Evolutionary conservation across 2,888 invertebrate species (phyloP).

Genomic region (Dolichomitus sp.): DNA sequence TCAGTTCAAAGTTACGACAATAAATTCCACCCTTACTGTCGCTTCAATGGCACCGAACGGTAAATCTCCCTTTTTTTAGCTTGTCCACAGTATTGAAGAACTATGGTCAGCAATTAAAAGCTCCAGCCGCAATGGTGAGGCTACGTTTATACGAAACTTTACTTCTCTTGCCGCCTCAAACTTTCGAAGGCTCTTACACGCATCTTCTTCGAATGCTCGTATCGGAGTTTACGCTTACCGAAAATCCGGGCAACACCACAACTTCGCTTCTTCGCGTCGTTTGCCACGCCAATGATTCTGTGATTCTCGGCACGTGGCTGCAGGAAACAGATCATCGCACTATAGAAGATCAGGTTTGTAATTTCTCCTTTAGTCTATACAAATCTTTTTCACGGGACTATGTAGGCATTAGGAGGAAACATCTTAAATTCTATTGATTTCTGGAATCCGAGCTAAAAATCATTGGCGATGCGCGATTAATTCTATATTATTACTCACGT

Average conservation of each 20-base stretch:
- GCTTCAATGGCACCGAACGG: not conserved
- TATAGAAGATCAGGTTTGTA: constrained; percentile 98
- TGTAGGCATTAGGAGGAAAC: constrained; percentile 8
- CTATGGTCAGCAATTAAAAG: constrained; percentile 97
- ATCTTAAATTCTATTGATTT: not conserved
- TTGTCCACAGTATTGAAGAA: constrained; percentile 94
- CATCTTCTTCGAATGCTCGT: constrained; percentile 96
- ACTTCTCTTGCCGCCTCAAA: constrained; percentile 91
- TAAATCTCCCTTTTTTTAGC: constrained; percentile 86
- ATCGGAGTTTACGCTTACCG: constrained; percentile 97
- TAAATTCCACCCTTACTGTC: not conserved
- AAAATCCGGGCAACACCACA: constrained; percentile 97
- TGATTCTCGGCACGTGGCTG: constrained; percentile 97
- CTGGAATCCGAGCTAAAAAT: constrained; percentile 26
- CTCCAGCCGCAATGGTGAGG: constrained; percentile 97
- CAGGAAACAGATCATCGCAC: constrained; percentile 98
- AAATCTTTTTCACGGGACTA: constrained; percentile 3
- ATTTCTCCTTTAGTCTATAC: not conserved
- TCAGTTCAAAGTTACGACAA: not conserved
- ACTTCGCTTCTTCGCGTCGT: constrained; percentile 94
- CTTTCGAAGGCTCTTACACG: constrained; percentile 95
- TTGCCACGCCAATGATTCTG: constrained; percentile 96
- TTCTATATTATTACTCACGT: constrained; percentile 71
- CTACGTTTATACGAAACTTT: constrained; percentile 97
- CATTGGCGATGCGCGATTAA: constrained; percentile 23